phyloP scores from a whole-genome alignment of 1,140 invertebrate species.

The Zaprionus camerounensis region DNA sequence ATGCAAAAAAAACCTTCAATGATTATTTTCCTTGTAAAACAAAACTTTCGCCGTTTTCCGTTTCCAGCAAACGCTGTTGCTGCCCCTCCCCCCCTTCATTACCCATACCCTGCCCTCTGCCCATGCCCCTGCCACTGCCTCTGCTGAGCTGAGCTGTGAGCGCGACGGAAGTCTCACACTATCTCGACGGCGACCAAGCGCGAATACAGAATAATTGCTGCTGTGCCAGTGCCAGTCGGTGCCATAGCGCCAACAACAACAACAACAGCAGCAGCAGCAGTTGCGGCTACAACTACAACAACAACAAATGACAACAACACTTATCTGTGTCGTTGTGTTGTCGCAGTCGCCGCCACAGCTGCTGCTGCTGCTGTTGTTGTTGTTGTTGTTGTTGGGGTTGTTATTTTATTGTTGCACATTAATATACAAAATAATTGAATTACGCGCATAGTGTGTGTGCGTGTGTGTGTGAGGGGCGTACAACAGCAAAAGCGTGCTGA shows the following conservation, averaged over 20 bases:
- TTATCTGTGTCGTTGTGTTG: constrained; percentile 54
- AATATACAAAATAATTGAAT: constrained; percentile 83
- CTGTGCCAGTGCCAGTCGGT: constrained; percentile 71
- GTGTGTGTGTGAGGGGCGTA: constrained; percentile 57
- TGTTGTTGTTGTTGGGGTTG: constrained; percentile 48
- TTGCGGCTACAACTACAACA: constrained; percentile 51
- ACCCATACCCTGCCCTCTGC: not conserved
- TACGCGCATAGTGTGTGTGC: constrained; percentile 39
- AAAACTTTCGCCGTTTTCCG: constrained; percentile 50
- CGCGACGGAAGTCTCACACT: constrained; percentile 51
- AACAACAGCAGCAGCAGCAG: constrained; percentile 34
- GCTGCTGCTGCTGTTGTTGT: constrained; percentile 43
- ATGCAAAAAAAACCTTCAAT: constrained; percentile 37
- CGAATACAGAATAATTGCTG: constrained; percentile 70
- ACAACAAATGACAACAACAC: constrained; percentile 53
- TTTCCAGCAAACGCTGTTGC: constrained; percentile 5
- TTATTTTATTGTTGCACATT: constrained; percentile 80
- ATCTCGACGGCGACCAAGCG: constrained; percentile 68
- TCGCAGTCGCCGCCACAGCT: constrained; percentile 51
- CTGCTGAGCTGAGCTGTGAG: not conserved
- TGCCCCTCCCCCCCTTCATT: not conserved
- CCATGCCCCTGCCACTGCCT: not conserved
- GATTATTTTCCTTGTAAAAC: constrained; percentile 45
- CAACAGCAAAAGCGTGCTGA: constrained; percentile 54
- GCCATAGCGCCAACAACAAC: constrained; percentile 73